A percentile compares a stretch with the other conserved stretches of the same genome.
These are phyloP conservation scores for Trematomus bernacchii DNA, from an alignment of 2,797 vertebrate genomes.

Conservation along the genomic window DNA sequence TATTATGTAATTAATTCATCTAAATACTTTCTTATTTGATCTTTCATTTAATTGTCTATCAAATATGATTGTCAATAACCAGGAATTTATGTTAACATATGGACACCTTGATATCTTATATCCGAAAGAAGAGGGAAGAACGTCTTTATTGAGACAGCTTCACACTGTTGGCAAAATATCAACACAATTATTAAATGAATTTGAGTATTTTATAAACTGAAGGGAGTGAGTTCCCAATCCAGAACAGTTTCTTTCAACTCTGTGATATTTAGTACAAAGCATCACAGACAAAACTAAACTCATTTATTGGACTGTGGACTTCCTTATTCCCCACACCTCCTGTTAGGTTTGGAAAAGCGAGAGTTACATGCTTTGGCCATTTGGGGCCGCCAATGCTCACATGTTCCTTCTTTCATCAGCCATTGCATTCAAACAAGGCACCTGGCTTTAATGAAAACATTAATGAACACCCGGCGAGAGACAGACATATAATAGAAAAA, in stretches of 20 bases:
- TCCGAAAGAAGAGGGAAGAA: not conserved
- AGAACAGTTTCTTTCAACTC: not conserved
- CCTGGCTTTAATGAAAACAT: constrained; percentile 29
- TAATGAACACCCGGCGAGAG: constrained; percentile 10
- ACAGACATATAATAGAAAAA: not conserved
- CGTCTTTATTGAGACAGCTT: not conserved
- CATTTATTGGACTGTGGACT: not conserved
- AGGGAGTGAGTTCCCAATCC: not conserved
- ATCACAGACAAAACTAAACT: not conserved
- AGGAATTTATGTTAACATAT: not conserved
- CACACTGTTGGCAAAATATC: not conserved
- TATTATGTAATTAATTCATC: not conserved
- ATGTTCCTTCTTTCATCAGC: not conserved
- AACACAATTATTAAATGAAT: not conserved
- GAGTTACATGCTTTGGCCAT: constrained; percentile 33
- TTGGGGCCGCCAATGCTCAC: constrained; percentile 19
- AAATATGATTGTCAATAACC: not conserved
- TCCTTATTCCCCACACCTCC: not conserved
- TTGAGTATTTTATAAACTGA: not conserved
- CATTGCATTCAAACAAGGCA: not conserved
- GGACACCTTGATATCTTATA: not conserved
- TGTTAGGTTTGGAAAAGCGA: not conserved
- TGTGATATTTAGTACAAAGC: not conserved
- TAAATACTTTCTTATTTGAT: not conserved
- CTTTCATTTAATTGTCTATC: not conserved